Percentiles rank a stretch among this genome's conserved stretches.
Evolutionary conservation across 2,113 vertebrate species (phyloP).

Genomic region (Hyla sarda): DNA sequence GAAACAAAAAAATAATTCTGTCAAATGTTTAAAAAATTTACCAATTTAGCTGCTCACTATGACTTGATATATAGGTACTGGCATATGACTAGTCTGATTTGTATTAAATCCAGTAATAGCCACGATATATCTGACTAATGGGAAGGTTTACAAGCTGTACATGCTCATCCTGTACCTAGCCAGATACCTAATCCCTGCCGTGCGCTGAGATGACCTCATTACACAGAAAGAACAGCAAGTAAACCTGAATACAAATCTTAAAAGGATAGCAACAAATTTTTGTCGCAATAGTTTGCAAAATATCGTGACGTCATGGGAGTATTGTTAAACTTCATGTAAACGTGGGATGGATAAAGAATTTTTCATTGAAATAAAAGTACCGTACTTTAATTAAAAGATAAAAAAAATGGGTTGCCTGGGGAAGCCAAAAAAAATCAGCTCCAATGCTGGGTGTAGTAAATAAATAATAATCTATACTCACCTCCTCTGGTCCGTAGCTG

Average conservation of each 20-base stretch:
- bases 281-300: neutral
- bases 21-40: too few species aligned
- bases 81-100: constrained; percentile 18
- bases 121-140: neutral
- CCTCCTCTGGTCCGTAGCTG: too few species aligned
- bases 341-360: neutral
- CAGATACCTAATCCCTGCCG: neutral
- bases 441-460: too few species aligned
- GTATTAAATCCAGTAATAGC: neutral
- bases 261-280: too few species aligned
- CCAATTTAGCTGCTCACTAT: neutral
- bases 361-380: too few species aligned
- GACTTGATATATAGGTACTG: neutral
- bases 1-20: too few species aligned
- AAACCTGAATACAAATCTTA: neutral
- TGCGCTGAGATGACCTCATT: neutral
- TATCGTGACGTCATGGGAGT: neutral
- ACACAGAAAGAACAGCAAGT: neutral
- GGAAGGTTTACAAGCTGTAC: neutral
- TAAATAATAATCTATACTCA: too few species aligned
- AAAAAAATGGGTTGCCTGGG: too few species aligned
- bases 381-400: too few species aligned
- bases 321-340: neutral
- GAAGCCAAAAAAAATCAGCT: too few species aligned
- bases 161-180: neutral